Percentiles rank a stretch among this genome's conserved stretches.
These are phyloP conservation scores for Choreutis nemorana DNA, from an alignment of 2,888 invertebrate genomes.

Conservation along the genomic window DNA sequence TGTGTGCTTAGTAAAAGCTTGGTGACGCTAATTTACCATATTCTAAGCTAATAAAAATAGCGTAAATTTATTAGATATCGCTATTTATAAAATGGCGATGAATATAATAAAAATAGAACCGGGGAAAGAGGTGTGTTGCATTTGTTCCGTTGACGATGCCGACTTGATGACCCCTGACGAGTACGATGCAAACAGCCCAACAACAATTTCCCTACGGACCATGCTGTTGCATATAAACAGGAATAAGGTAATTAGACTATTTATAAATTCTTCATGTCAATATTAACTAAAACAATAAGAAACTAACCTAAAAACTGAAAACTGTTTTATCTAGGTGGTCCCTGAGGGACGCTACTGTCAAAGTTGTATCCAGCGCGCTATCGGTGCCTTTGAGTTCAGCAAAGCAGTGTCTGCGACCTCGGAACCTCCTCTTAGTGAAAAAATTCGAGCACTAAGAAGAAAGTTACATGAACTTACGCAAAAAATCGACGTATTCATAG, in stretches of 20 bases:
- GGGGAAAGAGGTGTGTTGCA: slow-evolving; percentile 32
- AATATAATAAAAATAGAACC: slow-evolving; percentile 35
- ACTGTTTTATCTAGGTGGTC: slow-evolving; percentile 25
- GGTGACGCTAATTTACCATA: too few species aligned
- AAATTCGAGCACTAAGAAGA: slow-evolving; percentile 41
- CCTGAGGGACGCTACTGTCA: slow-evolving; percentile 42
- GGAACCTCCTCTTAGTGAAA: slow-evolving; percentile 44
- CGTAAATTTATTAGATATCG: too few species aligned
- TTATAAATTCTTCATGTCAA: neutral
- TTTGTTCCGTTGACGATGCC: slow-evolving; percentile 31
- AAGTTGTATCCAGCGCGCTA: slow-evolving; percentile 33
- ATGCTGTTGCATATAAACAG: slow-evolving; percentile 49
- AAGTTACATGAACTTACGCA: slow-evolving; percentile 47
- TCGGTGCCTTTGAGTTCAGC: slow-evolving; percentile 44
- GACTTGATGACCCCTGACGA: slow-evolving; percentile 45
- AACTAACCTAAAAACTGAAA: too few species aligned
- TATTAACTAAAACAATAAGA: too few species aligned
- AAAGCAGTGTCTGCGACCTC: slow-evolving; percentile 23
- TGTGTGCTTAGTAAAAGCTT: too few species aligned
- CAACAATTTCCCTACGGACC: slow-evolving; percentile 33
- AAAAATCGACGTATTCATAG: slow-evolving; percentile 56
- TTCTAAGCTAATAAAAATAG: too few species aligned
- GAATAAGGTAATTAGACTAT: slow-evolving; percentile 31
- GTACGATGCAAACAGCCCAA: slow-evolving; percentile 33
- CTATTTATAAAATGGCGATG: slow-evolving; percentile 23